These are phyloP conservation scores for Cheilosia vulpina DNA, from an alignment of 2,888 invertebrate genomes.

Conservation along the genomic window DNA sequence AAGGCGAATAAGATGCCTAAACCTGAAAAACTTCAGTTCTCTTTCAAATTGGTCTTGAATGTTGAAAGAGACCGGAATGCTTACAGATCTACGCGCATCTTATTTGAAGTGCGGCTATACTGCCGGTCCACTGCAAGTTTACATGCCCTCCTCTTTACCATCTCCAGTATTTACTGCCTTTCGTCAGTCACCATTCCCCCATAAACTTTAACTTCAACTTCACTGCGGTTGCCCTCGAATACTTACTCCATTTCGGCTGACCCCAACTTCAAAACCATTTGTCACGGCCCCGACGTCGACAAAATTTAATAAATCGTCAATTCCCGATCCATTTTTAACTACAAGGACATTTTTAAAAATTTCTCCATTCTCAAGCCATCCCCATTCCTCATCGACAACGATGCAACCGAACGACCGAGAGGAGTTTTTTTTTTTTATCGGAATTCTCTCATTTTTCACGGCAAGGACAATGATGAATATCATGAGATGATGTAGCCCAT, in stretches of 20 bases:
- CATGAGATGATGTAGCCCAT: conserved; percentile 18
- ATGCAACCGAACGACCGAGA: neutral
- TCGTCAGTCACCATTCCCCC: no score
- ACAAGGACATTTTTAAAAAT: neutral
- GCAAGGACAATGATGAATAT: conserved; percentile 25
- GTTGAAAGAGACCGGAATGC: no score
- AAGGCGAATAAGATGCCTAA: no score
- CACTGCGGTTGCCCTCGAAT: neutral
- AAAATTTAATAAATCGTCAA: conserved; percentile 1
- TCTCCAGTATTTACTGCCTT: no score
- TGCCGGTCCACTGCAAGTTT: no score
- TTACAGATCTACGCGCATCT: no score
- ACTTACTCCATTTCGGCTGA: neutral
- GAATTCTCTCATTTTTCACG: conserved; percentile 26
- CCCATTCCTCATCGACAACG: neutral
- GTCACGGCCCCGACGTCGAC: neutral
- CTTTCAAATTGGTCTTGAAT: no score
- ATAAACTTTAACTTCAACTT: no score
- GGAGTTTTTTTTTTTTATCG: neutral
- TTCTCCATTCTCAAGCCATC: neutral
- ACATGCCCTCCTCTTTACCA: no score
- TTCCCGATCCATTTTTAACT: neutral
- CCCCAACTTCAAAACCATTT: neutral
- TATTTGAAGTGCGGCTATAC: no score
- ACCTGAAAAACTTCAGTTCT: no score